A percentile compares a stretch with the other conserved stretches of the same genome.
These are phyloP conservation scores for Latrodectus hesperus DNA, from an alignment of 2,888 invertebrate genomes.

Conservation along the genomic window DNA sequence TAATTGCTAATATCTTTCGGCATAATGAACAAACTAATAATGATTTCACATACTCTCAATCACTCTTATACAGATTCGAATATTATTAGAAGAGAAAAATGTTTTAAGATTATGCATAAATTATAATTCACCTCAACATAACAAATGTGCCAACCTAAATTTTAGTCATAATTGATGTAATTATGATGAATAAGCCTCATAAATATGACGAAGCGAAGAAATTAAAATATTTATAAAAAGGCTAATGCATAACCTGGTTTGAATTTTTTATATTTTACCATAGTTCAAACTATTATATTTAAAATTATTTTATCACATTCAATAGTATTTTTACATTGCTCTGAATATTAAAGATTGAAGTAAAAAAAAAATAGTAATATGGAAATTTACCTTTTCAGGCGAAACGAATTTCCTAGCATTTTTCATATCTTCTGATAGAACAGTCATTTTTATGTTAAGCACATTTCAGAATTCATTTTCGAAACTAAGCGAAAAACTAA, in stretches of 20 bases:
- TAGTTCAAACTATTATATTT: background rate
- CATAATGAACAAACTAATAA: no score
- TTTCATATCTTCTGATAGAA: conserved; percentile 8
- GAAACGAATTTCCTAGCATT: conserved; percentile 34
- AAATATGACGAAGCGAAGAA: no score
- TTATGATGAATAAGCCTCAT: no score
- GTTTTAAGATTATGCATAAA: no score
- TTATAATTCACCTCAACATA: no score
- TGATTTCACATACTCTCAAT: no score
- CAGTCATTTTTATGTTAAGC: conserved; percentile 41
- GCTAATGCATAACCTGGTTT: background rate
- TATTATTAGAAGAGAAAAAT: no score
- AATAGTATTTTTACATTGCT: background rate
- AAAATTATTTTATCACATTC: background rate
- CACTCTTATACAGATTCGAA: no score
- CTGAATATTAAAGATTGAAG: background rate
- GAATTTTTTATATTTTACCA: background rate
- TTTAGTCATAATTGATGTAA: no score
- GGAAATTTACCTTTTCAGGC: conserved; percentile 44
- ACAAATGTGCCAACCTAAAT: no score
- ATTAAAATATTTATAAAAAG: background rate
- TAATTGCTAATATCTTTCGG: no score
- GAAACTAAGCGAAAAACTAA: conserved; percentile 15
- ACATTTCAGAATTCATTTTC: conserved; percentile 46
- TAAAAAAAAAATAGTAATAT: background rate